Conservation (phyloP, 2,888 invertebrate species). For the Noctua janthe region DNA sequence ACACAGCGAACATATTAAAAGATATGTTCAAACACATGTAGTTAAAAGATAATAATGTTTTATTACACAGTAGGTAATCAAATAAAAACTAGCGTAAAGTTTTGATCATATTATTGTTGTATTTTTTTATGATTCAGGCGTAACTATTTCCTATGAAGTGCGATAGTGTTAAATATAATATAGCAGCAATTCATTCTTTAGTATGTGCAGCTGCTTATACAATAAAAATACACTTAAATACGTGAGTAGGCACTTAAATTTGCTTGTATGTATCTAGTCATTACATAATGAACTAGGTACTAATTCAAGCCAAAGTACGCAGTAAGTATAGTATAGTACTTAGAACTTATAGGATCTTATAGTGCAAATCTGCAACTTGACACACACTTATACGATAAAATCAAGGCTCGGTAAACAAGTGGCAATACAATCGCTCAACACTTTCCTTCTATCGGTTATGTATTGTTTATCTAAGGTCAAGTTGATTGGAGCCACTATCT, state of each 20-base stretch:
- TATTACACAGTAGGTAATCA: not conserved
- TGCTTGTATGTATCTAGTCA: not conserved
- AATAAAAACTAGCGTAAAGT: not conserved
- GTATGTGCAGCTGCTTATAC: not conserved
- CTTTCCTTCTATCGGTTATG: conserved; percentile 24
- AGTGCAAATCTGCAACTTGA: not conserved
- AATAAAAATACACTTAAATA: not conserved
- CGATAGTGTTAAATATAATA: not conserved
- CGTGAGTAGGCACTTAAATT: not conserved
- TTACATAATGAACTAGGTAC: not conserved
- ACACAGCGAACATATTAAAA: not conserved
- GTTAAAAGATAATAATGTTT: not conserved
- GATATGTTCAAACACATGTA: not conserved
- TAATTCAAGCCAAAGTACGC: not conserved
- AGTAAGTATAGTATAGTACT: not conserved
- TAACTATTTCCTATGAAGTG: not conserved
- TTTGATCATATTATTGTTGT: not conserved
- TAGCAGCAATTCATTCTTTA: too few relatives aligned
- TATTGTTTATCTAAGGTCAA: conserved; percentile 54
- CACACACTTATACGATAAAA: conserved; percentile 53
- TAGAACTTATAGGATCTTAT: not conserved
- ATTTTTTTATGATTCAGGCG: not conserved
- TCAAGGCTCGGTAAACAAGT: conserved; percentile 91
- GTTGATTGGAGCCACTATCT: conserved; percentile 20
- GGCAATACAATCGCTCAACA: not conserved